Evolutionary conservation across 2,888 invertebrate species (phyloP), one percentile per base, ranked within the genome.

Genomic region (Drosophila acutilabella): DNA sequence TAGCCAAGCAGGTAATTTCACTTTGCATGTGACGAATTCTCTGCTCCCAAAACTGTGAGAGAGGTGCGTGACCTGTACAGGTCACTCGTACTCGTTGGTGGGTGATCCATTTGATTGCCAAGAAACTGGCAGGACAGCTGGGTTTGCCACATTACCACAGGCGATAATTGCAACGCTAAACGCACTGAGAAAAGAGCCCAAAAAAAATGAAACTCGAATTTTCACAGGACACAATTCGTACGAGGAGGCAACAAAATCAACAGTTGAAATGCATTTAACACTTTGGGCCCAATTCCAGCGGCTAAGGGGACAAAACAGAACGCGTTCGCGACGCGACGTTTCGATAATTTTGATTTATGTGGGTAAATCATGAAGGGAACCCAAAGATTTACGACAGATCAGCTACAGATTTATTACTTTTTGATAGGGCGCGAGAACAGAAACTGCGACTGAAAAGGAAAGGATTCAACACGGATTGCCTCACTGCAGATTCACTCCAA

Each of bases 311-410:
- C n/a, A 50, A 18, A 30, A 20, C 44, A 20, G 56, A 57, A 56
- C 33, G 58, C 60, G 64, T 60, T 16, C 78, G 66, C 80, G 70
- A 67, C 78, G 66, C 80, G 72, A 67, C 71, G 74, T 78, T 71
- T 83, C 89, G 91, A 90, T 90, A 91, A 91, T 91, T 90, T 91
- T 91, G 91, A 90, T 90, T 90, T 90, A 90, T 90, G 91, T 89
- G 85, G 83, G 83, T 86, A 91, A 91, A 90, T 90, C 91, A 89
- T 89, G 90, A 91, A 88, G 85, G 81, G 81, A 89, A 80, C 90
- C 80, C 81, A 76, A 83, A 90, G 90, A 91, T 90, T 90, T 91
- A 91, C 91, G 90, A 85, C 89, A 89, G 89, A 90, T 91, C 91
- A 91, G 80, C 78, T 71, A 69, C 81, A 91, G 90, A 90, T 90